phyloP scores from a whole-genome alignment of 2,113 vertebrate species.

The Herpetotheres cachinnans region DNA sequence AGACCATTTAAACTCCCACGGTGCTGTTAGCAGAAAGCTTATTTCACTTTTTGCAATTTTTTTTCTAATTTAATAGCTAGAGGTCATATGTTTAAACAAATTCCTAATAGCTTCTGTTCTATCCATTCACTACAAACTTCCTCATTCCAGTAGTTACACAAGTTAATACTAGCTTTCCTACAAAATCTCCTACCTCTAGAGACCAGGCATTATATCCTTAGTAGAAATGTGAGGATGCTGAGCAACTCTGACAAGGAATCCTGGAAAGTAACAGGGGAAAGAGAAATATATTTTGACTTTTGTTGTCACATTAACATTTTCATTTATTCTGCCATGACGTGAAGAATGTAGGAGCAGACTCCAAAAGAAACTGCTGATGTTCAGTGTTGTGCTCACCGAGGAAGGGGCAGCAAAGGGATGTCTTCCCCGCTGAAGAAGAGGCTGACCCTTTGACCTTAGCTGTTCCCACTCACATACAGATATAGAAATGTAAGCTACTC shows the following conservation, averaged over 20 bases:
- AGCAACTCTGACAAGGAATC: neutral
- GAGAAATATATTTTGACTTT: neutral
- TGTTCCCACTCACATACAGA: slow-evolving; percentile 59
- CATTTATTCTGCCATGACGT: neutral
- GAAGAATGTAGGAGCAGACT: neutral
- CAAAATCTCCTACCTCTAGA: neutral
- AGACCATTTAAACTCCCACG: neutral
- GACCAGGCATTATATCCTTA: neutral
- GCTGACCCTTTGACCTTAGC: slow-evolving; percentile 59
- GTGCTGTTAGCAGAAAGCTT: neutral
- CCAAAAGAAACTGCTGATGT: neutral
- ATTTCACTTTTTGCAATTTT: neutral
- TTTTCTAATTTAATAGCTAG: neutral
- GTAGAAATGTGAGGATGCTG: neutral
- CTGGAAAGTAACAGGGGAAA: neutral
- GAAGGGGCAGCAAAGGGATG: slow-evolving; percentile 6
- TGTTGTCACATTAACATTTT: neutral
- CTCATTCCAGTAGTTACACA: neutral
- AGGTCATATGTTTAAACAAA: neutral
- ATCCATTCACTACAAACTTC: neutral
- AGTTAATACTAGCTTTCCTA: neutral
- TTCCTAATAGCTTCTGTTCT: neutral
- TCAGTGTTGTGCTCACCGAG: neutral
- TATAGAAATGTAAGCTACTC: slow-evolving; percentile 66
- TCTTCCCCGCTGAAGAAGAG: slow-evolving; percentile 25